These are phyloP conservation scores for Diachasmimorpha longicaudata DNA, from an alignment of 1,140 invertebrate species.

Conservation along the genomic window DNA sequence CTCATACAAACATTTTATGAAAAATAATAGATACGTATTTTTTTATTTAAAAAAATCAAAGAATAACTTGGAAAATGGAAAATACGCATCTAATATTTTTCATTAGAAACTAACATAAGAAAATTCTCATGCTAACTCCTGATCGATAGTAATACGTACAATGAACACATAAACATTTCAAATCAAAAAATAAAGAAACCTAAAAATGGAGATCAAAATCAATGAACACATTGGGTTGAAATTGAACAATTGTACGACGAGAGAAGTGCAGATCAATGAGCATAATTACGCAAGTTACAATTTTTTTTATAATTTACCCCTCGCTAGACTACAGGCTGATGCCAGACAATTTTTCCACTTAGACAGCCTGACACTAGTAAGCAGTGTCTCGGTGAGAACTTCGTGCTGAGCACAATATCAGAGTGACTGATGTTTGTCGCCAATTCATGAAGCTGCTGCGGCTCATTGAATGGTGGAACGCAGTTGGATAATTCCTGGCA, in stretches of 20 bases:
- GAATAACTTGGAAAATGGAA: too few relatives aligned
- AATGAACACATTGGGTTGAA: background rate
- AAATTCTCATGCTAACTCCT: too few relatives aligned
- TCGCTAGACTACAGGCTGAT: slow-evolving; percentile 76
- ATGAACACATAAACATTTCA: background rate
- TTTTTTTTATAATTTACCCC: background rate
- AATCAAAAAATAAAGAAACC: background rate
- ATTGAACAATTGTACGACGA: background rate
- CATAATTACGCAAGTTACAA: background rate
- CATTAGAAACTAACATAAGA: too few relatives aligned
- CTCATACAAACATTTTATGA: too few relatives aligned
- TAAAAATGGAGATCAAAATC: background rate
- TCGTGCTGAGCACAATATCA: slow-evolving; percentile 88
- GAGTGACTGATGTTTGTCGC: slow-evolving; percentile 76
- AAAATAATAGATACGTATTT: too few relatives aligned
- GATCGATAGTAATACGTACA: too few relatives aligned
- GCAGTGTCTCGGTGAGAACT: slow-evolving; percentile 86
- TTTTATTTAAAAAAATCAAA: too few relatives aligned
- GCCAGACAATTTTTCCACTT: slow-evolving; percentile 86
- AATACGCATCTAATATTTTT: too few relatives aligned
- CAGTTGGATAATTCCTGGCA: slow-evolving; percentile 81
- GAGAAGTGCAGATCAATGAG: background rate
- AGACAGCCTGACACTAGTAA: slow-evolving; percentile 88
- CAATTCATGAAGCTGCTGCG: slow-evolving; percentile 68
- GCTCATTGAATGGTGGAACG: slow-evolving; percentile 61